Conservation (phyloP, 2,888 invertebrate species). For the Corbicula japonica region DNA sequence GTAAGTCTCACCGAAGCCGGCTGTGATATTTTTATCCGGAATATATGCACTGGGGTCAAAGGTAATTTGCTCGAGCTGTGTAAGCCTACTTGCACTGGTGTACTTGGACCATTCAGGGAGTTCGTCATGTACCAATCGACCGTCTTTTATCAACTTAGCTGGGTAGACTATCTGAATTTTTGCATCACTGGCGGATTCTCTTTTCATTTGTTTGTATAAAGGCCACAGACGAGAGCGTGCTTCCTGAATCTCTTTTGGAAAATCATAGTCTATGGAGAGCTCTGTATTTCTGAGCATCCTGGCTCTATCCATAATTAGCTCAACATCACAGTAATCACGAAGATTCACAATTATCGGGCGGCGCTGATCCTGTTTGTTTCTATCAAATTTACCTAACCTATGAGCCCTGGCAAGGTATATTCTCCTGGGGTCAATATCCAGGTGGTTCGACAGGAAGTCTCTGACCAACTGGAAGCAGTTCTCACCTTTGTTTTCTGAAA, state of each 20-base stretch:
- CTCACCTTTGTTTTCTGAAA: slow-evolving; percentile 10
- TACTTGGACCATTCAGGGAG: neutral
- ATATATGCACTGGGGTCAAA: no score
- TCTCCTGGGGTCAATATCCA: slow-evolving; percentile 24
- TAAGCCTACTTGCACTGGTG: no score
- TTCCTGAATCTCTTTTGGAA: slow-evolving; percentile 32
- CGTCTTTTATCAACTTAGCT: neutral
- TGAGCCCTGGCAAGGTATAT: slow-evolving; percentile 28
- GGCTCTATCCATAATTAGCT: slow-evolving; percentile 24
- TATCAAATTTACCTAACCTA: slow-evolving; percentile 20
- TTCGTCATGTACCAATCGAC: neutral
- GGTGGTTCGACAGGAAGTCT: slow-evolving; percentile 1
- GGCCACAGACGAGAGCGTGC: slow-evolving; percentile 30
- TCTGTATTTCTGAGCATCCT: slow-evolving; percentile 9
- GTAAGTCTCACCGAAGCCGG: no score
- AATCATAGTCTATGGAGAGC: slow-evolving; percentile 35
- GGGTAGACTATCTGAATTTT: neutral
- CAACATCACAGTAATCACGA: slow-evolving; percentile 29
- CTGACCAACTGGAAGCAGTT: slow-evolving; percentile 7
- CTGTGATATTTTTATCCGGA: no score
- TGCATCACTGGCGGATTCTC: neutral
- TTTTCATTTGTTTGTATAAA: slow-evolving; percentile 10
- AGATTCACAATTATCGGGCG: slow-evolving; percentile 37
- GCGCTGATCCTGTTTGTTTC: slow-evolving; percentile 7
- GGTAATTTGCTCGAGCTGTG: no score